Conservation (phyloP, 1,140 invertebrate genomes). For the Magallana ariakensis region DNA sequence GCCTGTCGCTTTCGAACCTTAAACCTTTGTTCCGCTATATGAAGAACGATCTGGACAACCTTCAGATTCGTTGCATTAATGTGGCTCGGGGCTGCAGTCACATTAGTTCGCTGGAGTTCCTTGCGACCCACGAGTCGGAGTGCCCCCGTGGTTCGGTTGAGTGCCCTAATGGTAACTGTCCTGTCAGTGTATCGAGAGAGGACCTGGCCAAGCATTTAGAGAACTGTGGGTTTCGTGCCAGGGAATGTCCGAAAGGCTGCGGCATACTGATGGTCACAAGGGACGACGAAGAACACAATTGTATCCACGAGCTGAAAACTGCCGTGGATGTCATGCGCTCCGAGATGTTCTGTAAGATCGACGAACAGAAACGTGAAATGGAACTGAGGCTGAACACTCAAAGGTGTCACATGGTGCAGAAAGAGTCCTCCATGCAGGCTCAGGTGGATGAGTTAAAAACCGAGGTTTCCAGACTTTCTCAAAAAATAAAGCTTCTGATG, state of each 20-base stretch:
- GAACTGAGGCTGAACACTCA: constrained; percentile 73
- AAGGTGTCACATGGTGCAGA: constrained; percentile 74
- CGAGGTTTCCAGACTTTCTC: constrained; percentile 63
- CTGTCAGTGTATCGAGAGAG: constrained; percentile 47
- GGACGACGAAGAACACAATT: constrained; percentile 69
- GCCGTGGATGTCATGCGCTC: constrained; percentile 69
- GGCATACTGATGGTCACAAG: constrained; percentile 61
- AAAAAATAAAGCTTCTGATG: constrained; percentile 68
- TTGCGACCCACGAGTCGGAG: constrained; percentile 62
- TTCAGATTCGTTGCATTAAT: constrained; percentile 68
- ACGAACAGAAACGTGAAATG: constrained; percentile 71
- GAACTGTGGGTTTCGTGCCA: constrained; percentile 59
- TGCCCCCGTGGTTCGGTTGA: constrained; percentile 60
- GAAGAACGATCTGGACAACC: constrained; percentile 71
- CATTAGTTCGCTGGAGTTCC: constrained; percentile 62
- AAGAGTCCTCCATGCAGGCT: constrained; percentile 67
- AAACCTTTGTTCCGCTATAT: constrained; percentile 72
- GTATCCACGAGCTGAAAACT: constrained; percentile 71
- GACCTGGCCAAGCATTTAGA: constrained; percentile 57
- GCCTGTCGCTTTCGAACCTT: constrained; percentile 57
- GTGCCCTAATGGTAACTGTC: constrained; percentile 69
- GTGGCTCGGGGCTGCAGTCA: constrained; percentile 60
- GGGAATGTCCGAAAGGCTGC: constrained; percentile 69
- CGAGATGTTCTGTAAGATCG: constrained; percentile 71
- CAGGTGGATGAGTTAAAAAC: constrained; percentile 69